Conservation (phyloP, 1,140 invertebrate genomes). For the Aphelenchoides besseyi region DNA sequence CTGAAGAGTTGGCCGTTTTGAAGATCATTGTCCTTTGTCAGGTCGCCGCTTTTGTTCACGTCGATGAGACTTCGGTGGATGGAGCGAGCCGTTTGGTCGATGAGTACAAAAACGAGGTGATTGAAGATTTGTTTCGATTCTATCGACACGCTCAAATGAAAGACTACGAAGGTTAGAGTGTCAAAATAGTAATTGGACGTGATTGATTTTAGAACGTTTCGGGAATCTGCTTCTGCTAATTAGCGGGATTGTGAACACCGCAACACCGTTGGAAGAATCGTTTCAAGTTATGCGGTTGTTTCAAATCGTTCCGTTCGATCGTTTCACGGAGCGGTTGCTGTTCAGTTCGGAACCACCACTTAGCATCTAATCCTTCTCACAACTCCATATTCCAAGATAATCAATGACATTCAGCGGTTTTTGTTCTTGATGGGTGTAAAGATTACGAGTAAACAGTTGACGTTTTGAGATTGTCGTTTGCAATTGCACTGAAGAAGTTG, state of each 20-base stretch:
- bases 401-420: too few species aligned
- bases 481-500: too few species aligned
- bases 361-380: background rate
- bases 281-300: slow-evolving; percentile 33
- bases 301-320: slow-evolving; percentile 28
- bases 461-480: too few species aligned
- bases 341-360: slow-evolving; percentile 8
- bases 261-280: slow-evolving; percentile 20
- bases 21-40: slow-evolving; percentile 16
- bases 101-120: slow-evolving; percentile 9
- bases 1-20: slow-evolving; percentile 14
- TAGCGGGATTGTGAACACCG: slow-evolving; percentile 23
- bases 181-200: background rate
- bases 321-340: slow-evolving; percentile 12
- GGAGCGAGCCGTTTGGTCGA: background rate
- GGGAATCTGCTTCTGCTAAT: slow-evolving; percentile 26
- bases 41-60: background rate
- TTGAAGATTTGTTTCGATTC: slow-evolving; percentile 16
- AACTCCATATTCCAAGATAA: slow-evolving; percentile 1
- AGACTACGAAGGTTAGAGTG: slow-evolving; percentile 19
- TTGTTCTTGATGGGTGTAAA: too few species aligned
- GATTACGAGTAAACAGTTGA: too few species aligned
- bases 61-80: background rate
- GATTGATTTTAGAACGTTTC: slow-evolving; percentile 29
- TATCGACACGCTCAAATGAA: background rate